Conservation (phyloP, 2,797 vertebrate genomes). For the Rallus crepitans region DNA sequence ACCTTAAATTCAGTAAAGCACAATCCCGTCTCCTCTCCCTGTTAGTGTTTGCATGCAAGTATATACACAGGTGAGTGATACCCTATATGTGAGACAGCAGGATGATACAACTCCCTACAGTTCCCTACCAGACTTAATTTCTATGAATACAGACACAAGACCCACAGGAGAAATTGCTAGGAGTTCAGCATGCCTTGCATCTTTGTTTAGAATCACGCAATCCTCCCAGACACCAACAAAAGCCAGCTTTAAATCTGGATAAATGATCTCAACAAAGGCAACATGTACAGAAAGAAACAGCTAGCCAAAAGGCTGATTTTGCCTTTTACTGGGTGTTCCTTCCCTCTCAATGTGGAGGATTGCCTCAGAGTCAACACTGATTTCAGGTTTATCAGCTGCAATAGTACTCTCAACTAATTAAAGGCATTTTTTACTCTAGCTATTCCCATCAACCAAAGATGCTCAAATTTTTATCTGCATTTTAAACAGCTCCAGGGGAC, state of each 20-base stretch:
- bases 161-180: background rate
- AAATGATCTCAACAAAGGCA: background rate
- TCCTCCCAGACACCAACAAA: background rate
- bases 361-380: background rate
- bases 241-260: background rate
- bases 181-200: rapidly evolving
- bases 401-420: background rate
- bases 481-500: slow-evolving; percentile 5
- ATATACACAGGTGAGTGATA: background rate
- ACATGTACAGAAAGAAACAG: background rate
- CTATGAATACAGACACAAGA: background rate
- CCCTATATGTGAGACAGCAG: background rate
- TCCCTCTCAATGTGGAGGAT: background rate
- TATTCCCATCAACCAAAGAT: background rate
- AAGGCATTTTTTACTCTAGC: background rate
- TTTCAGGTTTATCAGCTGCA: background rate
- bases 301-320: background rate
- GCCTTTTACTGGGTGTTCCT: background rate
- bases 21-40: background rate
- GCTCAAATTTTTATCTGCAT: background rate
- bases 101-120: rapidly evolving
- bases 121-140: background rate
- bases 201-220: background rate
- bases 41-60: background rate
- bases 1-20: background rate